Conservation (phyloP, 2,888 invertebrate species). For the Miltochrista miniata region DNA sequence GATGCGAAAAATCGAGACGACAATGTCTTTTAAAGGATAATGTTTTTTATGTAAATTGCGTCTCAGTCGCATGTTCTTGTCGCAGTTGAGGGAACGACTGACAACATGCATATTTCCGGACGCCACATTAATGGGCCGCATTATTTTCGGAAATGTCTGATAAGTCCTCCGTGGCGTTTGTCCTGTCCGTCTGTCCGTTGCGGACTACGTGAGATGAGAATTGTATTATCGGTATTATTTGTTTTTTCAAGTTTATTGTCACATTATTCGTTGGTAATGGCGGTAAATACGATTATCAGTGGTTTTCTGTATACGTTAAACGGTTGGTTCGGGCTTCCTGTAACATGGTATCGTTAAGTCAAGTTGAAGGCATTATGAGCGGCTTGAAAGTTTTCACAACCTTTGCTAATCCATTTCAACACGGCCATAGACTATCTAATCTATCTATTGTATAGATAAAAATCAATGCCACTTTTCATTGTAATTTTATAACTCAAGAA, state of each 20-base stretch:
- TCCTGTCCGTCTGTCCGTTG: constrained; percentile 21
- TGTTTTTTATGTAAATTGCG: constrained; percentile 44
- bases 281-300: too few species aligned
- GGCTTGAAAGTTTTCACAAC: too few species aligned
- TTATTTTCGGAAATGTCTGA: constrained; percentile 51
- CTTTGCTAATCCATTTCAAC: too few species aligned
- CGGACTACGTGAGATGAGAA: constrained; percentile 16
- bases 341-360: too few species aligned
- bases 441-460: too few species aligned
- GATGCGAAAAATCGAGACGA: constrained; percentile 13
- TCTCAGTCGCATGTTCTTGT: constrained; percentile 30
- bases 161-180: constrained; percentile 18
- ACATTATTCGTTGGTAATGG: not conserved
- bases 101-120: constrained; percentile 55
- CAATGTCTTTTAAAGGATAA: constrained; percentile 26
- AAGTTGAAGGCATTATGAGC: too few species aligned
- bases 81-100: constrained; percentile 33
- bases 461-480: too few species aligned
- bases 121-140: constrained; percentile 57
- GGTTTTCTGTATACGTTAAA: too few species aligned
- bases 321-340: too few species aligned
- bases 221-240: constrained; percentile 4
- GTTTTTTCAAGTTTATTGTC: not conserved
- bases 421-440: too few species aligned
- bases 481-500: too few species aligned